Base-by-base conservation (phyloP, 2,888 invertebrate genomes). In the Cheilosia vernalis region DNA sequence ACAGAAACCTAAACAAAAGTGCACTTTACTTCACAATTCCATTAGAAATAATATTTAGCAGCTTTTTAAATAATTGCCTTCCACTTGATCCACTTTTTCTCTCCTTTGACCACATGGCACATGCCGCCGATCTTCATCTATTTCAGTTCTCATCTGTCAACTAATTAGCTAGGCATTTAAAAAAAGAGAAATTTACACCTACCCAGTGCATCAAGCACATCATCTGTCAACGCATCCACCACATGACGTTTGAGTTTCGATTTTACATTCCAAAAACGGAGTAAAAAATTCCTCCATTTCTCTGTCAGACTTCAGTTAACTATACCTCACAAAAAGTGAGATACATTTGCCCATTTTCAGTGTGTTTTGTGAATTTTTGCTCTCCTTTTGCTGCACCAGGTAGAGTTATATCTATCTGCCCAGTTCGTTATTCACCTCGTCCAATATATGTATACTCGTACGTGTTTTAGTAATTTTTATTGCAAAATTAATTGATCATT, bases 401-500 rank as follows among this genome's bases (percentile, higher is more conserved):
- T 30, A 49, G 17, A 19, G 17, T 33, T 4, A 6, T 58, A 37
- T 24, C 21, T 19, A 33, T 24, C 33, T 15, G 47, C n/a, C 40
- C n/a, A 40, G 60, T 21, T 44, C 55, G 33, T 27, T 44, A 15
- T 37, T 42, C 61, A 56, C 47, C 60, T 64, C 69, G 64, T 69
- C 70, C 80, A 70, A 60, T 76, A 37, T 37, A 37, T 37, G 10
- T 37, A 24, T 24, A 13, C 37, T 37, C 4, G 37, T 37, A 74
- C 80, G 74, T 84, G 84, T 85, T 77, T 85, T 70, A 76, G 84
- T 76, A 85, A 85, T 85, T 85, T 90, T 90, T 90, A 89, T 90
- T 90, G 89, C 89, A 90, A 90, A 90, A 90, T 90, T 90, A 90
- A 90, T 90, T 90, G 90, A 90, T 90, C 90, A 90, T 90, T 90